phyloP scores from a whole-genome alignment of 2,797 vertebrate genomes.

The Sebastiscus albofasciatus region DNA sequence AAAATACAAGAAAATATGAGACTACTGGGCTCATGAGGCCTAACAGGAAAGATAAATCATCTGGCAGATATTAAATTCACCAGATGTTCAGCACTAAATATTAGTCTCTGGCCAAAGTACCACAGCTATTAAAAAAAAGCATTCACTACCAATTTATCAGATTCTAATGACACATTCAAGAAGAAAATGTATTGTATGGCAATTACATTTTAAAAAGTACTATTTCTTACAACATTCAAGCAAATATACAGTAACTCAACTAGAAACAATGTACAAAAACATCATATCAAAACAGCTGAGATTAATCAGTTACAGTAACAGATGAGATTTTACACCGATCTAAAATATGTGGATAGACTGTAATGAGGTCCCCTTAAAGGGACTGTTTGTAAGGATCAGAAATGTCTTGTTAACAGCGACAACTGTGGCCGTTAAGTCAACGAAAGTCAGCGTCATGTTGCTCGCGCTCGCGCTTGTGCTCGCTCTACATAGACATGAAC shows the following conservation, averaged over 20 bases:
- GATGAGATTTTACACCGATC: not conserved
- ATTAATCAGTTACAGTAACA: not conserved
- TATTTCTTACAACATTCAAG: slow-evolving; percentile 39
- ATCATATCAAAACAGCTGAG: not conserved
- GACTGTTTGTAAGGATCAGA: no score
- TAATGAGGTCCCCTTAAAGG: not conserved
- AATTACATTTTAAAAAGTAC: slow-evolving; percentile 52
- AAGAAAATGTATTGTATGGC: slow-evolving; percentile 47
- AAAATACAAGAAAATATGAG: not conserved
- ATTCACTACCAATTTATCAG: slow-evolving; percentile 55
- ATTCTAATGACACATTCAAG: not conserved
- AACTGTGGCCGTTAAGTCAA: no score
- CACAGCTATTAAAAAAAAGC: slow-evolving; percentile 63
- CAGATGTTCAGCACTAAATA: slow-evolving; percentile 51
- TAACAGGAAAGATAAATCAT: slow-evolving; percentile 27
- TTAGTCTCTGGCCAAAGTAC: slow-evolving; percentile 35
- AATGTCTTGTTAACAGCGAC: no score
- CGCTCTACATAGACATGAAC: no score
- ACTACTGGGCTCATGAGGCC: not conserved
- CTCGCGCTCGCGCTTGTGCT: no score
- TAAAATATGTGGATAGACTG: not conserved
- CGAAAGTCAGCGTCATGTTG: no score
- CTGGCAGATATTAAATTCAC: slow-evolving; percentile 54
- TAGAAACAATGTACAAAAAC: slow-evolving; percentile 22
- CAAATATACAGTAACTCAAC: slow-evolving; percentile 22